Evolutionary conservation across 2,888 invertebrate genomes (phyloP), one percentile per base, ranked within the genome.

Genomic region (Lingula anatina): DNA sequence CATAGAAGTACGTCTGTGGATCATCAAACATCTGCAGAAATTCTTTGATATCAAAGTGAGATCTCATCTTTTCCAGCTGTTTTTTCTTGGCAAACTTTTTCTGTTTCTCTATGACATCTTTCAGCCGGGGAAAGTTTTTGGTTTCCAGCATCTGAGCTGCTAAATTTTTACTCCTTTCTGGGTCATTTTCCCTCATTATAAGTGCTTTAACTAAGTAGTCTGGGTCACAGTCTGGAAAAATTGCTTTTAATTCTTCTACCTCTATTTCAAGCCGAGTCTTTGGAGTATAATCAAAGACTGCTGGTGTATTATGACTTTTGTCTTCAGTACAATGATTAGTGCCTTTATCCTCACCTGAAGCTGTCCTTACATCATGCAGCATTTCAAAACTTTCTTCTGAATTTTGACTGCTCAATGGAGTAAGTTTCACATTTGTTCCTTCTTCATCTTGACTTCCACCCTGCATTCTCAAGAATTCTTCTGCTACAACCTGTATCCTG

Each of bases 211-310:
- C 66, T 15, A 72, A 43, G 55, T 62, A 70, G 49, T 68, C 68
- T 12, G 68, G 70, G 54, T 72, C 70, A 61, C 70, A 70, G 44
- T 71, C 70, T 18, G 67, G 66, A 50, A 71, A 70, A 41, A 72
- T 60, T 35, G 59, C 60, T 47, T 51, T 54, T 20, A 72, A 50
- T 21, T 58, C 61, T 15, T 66, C 61, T 24, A 71, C 54, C 45
- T 70, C 66, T 21, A 53, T 50, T 43, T 62, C 58, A 24, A 65
- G 47, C 5, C 23, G 23, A n/a, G n/a, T 41, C n/a, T 25, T 24
- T 21, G 24, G 15, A 4, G 7, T 41, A 15, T 21, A 5, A 21
- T 15, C 15, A 7, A 24, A 20, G 5, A n/a, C 15, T 21, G 42
- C n/a, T 21, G 21, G 5, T 41, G n/a, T n/a, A n/a, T n/a, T n/a